Conservation (phyloP, 2,888 invertebrate genomes). For the Punctoribates punctum region DNA sequence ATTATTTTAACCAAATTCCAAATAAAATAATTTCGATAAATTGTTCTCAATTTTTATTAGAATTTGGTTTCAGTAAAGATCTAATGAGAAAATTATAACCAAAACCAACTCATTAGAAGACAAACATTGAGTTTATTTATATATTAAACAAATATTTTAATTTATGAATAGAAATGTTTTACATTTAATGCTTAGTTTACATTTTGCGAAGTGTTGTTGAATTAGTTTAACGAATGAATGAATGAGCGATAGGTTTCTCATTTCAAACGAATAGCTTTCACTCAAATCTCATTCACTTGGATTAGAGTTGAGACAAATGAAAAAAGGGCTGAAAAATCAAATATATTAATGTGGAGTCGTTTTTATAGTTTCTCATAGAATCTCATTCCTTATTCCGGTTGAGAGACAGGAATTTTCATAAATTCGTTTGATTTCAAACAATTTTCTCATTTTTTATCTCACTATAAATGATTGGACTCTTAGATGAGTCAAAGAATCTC, state of each 20-base stretch:
- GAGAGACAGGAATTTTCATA: neutral
- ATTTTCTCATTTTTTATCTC: neutral
- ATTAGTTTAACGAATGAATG: neutral
- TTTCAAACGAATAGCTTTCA: neutral
- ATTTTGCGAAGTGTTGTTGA: conserved; percentile 14
- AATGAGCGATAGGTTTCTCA: neutral
- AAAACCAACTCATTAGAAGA: neutral
- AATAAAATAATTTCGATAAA: no score
- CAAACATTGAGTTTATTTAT: neutral
- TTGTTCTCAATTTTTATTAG: no score
- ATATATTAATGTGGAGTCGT: neutral
- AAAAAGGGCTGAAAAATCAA: no score
- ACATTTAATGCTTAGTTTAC: conserved; percentile 19
- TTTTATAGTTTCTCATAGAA: conserved; percentile 3
- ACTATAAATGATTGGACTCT: no score
- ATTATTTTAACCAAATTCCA: no score
- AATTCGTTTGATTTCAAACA: neutral
- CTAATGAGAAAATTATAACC: no score
- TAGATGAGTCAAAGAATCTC: neutral
- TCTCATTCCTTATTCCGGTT: conserved; percentile 11
- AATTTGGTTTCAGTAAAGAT: no score
- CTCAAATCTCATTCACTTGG: neutral
- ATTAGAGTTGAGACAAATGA: conserved; percentile 2
- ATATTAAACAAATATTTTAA: neutral
- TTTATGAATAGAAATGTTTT: neutral